Conservation (phyloP, 2,888 invertebrate genomes). For the Rhorus exstirpatorius region DNA sequence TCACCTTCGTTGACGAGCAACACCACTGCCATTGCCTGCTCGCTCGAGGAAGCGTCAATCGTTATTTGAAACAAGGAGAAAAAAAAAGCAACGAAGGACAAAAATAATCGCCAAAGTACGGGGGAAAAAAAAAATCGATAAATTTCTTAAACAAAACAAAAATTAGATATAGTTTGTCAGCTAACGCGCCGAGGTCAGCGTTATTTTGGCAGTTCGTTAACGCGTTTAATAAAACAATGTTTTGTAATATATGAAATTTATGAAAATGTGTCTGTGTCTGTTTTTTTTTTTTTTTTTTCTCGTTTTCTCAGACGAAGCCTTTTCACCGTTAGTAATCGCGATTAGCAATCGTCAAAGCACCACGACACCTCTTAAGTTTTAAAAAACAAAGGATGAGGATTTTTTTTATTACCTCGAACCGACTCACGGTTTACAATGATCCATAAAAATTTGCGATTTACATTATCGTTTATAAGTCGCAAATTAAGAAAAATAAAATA, state of each 20-base stretch:
- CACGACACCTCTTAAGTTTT: too few species aligned
- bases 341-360: too few species aligned
- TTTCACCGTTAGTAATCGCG: background rate
- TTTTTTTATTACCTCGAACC: too few species aligned
- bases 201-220: constrained; percentile 56
- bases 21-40: constrained; percentile 57
- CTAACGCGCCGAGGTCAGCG: constrained; percentile 46
- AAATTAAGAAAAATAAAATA: too few species aligned
- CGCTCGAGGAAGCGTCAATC: constrained; percentile 18
- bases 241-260: constrained; percentile 60
- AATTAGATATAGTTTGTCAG: constrained; percentile 37
- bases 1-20: background rate
- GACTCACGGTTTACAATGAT: too few species aligned
- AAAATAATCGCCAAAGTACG: constrained; percentile 25
- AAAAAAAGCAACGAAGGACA: constrained; percentile 3
- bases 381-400: too few species aligned
- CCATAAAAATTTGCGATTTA: too few species aligned
- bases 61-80: background rate
- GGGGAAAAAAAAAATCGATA: background rate
- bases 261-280: too few species aligned
- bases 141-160: constrained; percentile 19
- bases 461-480: too few species aligned
- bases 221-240: constrained; percentile 64
- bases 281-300: background rate
- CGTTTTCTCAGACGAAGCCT: background rate